Evolutionary conservation across 2,888 invertebrate genomes (phyloP), one percentile per base, ranked within the genome.

Genomic region (Celastrina argiolus): DNA sequence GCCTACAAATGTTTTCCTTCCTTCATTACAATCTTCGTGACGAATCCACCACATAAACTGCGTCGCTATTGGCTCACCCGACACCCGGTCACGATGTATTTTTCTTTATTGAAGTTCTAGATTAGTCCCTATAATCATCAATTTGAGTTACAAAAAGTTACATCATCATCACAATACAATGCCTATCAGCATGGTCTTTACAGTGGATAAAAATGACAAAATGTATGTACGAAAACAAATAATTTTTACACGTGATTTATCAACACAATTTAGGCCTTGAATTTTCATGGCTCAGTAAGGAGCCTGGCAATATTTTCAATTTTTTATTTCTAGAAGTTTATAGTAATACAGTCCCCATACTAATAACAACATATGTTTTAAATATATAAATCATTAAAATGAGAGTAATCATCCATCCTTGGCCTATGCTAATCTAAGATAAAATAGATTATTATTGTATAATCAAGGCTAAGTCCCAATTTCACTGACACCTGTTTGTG

Each of bases 61-160:
- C 71, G 67, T 72, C 71, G 66, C 67, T 71, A 74, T 74, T 73
- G 68, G 69, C 73, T 70, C 70, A 73, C 74, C 79, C 80, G 82
- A 80, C 70, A 73, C 74, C 79, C 80, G 82, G 80, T 78, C 73
- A 61, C 22, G 14, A 22, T 61, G 8, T 61, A 39, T 36, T 61
- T 39, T 61, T 22, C 36, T 61, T 14, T 36, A 16, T 16, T 34
- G 34, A 61, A 36, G 10, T 39, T 59, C 36, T 51, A 45, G 45
- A 51, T 51, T 12, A 31, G 31, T 51, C 18, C 16, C 12, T 51
- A 34, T 64, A 34, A 51, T 64, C 22, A 7, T 22, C 34, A 51
- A 42, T 28, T 22, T 59, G 36, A 61, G 26, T 68, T 69, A 26
- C 66, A 56, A 26, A 4, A 41, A 69, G 65, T 72, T 72, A 67